These are phyloP conservation scores for Carcharodon carcharias DNA, from an alignment of 2,797 vertebrate species.

Conservation along the genomic window DNA sequence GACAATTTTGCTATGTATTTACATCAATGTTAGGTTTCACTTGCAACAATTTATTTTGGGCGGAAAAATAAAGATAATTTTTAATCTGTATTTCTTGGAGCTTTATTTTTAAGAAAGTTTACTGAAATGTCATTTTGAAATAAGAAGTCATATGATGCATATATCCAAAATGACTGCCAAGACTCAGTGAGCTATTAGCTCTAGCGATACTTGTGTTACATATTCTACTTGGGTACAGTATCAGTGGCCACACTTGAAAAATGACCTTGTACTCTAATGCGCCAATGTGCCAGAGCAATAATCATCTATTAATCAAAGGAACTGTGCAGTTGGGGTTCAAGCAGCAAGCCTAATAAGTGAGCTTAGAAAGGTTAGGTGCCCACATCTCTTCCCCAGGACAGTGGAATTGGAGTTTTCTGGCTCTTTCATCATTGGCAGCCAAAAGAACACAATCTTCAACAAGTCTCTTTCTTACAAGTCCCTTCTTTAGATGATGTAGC, in stretches of 20 bases:
- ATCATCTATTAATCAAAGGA: background rate
- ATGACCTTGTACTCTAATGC: background rate
- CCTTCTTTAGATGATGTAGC: too few relatives aligned
- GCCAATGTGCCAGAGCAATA: background rate
- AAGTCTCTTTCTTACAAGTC: background rate
- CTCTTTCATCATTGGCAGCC: too few relatives aligned
- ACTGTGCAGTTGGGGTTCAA: background rate
- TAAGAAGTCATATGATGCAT: background rate
- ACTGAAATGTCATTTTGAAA: background rate
- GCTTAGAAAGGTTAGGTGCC: background rate
- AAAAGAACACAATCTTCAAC: too few relatives aligned
- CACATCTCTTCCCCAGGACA: too few relatives aligned
- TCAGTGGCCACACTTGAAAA: background rate
- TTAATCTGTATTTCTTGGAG: background rate
- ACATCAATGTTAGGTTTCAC: background rate
- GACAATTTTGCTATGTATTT: background rate
- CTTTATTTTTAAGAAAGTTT: background rate
- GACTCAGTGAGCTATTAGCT: background rate
- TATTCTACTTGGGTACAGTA: background rate
- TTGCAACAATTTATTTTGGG: background rate
- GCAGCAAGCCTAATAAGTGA: background rate
- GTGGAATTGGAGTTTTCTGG: too few relatives aligned
- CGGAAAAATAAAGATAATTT: background rate
- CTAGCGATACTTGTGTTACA: background rate
- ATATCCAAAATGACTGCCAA: background rate